Percentiles rank a stretch among this genome's conserved stretches.
phyloP scores from a whole-genome alignment of 2,888 invertebrate species.

The Lasioglossum vierecki region DNA sequence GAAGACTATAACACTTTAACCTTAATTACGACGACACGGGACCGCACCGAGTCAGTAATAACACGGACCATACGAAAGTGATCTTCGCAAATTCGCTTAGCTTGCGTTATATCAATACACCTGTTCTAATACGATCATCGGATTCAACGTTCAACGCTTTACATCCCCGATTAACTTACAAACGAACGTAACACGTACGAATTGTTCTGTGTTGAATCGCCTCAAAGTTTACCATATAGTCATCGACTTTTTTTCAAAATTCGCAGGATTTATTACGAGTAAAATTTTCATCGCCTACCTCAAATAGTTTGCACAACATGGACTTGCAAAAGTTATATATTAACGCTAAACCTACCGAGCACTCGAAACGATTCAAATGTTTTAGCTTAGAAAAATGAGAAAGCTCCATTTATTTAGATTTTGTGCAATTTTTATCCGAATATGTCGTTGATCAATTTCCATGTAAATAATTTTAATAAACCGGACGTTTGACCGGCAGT shows the following conservation, averaged over 20 bases:
- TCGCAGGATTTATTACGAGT: neutral
- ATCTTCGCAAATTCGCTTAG: slow-evolving; percentile 19
- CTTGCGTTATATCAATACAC: neutral
- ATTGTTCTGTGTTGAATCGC: neutral
- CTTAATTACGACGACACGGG: slow-evolving; percentile 43
- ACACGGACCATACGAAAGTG: slow-evolving; percentile 28
- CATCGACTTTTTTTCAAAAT: neutral
- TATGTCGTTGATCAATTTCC: too few relatives aligned
- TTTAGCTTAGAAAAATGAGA: too few relatives aligned
- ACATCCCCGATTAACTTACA: slow-evolving; percentile 1
- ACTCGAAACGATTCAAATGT: too few relatives aligned
- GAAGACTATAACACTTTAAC: slow-evolving; percentile 46
- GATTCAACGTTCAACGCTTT: slow-evolving; percentile 18
- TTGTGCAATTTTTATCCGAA: too few relatives aligned
- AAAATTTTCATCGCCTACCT: neutral
- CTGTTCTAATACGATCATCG: neutral
- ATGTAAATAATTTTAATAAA: too few relatives aligned
- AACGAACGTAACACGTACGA: slow-evolving; percentile 9
- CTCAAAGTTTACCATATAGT: neutral
- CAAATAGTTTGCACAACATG: neutral
- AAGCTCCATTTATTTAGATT: too few relatives aligned
- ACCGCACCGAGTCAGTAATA: slow-evolving; percentile 29
- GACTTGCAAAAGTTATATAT: too few relatives aligned
- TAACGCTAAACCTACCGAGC: too few relatives aligned
- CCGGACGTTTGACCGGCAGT: too few relatives aligned